phyloP scores from a whole-genome alignment of 2,888 invertebrate species.

The Fragum sueziense region DNA sequence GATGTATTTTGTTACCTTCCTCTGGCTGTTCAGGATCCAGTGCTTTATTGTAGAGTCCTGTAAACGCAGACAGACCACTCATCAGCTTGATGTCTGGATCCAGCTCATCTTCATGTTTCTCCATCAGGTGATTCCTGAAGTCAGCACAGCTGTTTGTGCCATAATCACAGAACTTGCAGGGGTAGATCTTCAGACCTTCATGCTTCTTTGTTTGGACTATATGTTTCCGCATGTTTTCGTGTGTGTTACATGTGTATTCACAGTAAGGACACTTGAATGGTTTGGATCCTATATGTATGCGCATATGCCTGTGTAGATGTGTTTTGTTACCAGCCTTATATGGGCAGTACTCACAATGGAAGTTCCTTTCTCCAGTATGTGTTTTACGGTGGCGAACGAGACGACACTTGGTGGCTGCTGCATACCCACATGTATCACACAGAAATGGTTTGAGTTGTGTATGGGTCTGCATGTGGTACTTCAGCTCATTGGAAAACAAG shows the following conservation, averaged over 20 bases:
- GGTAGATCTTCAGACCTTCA: constrained; percentile 90
- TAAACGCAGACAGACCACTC: constrained; percentile 70
- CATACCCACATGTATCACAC: constrained; percentile 92
- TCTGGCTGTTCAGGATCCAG: constrained; percentile 71
- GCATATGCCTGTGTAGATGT: constrained; percentile 80
- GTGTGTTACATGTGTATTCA: constrained; percentile 85
- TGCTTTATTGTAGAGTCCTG: constrained; percentile 72
- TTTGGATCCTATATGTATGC: constrained; percentile 81
- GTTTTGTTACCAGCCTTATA: constrained; percentile 80
- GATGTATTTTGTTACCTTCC: constrained; percentile 74
- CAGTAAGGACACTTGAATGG: constrained; percentile 85
- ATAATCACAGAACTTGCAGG: constrained; percentile 88
- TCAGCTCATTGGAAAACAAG: constrained; percentile 91
- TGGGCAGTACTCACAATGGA: constrained; percentile 80
- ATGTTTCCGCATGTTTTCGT: constrained; percentile 95
- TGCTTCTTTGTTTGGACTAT: constrained; percentile 91
- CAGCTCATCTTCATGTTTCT: constrained; percentile 83
- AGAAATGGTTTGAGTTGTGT: constrained; percentile 91
- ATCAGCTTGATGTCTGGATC: constrained; percentile 59
- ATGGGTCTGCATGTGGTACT: constrained; percentile 93
- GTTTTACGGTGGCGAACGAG: constrained; percentile 78
- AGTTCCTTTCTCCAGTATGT: constrained; percentile 80
- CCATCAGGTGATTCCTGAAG: constrained; percentile 87
- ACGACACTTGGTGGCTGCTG: constrained; percentile 81
- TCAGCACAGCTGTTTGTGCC: constrained; percentile 88